phyloP scores from a whole-genome alignment of 2,797 vertebrate species.

The Pterois miles region DNA sequence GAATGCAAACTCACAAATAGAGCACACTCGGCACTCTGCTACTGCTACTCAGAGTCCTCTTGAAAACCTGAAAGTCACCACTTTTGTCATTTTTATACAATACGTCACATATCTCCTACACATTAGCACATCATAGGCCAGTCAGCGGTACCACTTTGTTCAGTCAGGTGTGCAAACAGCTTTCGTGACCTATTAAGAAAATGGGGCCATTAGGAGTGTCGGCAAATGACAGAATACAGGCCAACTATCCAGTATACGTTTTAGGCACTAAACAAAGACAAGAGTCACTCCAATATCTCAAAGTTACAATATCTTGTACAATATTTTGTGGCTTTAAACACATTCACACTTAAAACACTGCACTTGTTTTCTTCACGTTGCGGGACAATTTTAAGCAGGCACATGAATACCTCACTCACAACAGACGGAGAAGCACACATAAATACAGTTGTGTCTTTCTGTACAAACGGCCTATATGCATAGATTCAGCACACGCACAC shows the following conservation, averaged over 20 bases:
- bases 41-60: constrained; percentile 20
- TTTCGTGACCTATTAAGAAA: constrained; percentile 38
- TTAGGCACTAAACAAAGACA: constrained; percentile 78
- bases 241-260: constrained; percentile 52
- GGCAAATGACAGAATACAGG: constrained; percentile 52
- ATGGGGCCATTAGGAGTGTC: constrained; percentile 60
- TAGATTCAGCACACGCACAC: constrained; percentile 54
- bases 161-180: constrained; percentile 45
- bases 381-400: constrained; percentile 67
- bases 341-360: constrained; percentile 65
- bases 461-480: constrained; percentile 64
- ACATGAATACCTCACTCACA: constrained; percentile 65
- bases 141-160: constrained; percentile 15
- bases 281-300: constrained; percentile 61
- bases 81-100: neutral
- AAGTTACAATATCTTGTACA: constrained; percentile 54
- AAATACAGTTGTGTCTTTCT: constrained; percentile 47
- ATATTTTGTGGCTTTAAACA: constrained; percentile 62
- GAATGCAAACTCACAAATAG: constrained; percentile 25
- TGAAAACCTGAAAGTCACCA: constrained; percentile 2
- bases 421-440: constrained; percentile 50
- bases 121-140: constrained; percentile 20
- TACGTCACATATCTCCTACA: constrained; percentile 6
- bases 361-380: constrained; percentile 59
- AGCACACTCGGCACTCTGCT: constrained; percentile 13